Percentiles rank a stretch among this genome's conserved stretches.
Conservation (phyloP, 1,140 invertebrate species). For the Agrypnia vestita region DNA sequence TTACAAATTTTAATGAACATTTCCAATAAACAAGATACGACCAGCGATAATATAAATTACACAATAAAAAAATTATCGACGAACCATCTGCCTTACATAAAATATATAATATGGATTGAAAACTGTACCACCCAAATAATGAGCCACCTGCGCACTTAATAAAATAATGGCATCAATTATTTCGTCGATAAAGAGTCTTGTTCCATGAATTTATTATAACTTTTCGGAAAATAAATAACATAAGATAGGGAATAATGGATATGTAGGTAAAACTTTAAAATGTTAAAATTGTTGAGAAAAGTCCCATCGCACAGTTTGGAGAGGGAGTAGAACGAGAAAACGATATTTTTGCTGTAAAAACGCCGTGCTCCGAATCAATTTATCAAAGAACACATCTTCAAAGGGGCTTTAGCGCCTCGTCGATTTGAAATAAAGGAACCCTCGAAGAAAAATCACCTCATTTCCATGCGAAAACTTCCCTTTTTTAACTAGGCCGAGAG, state of each 20-base stretch:
- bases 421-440: constrained; percentile 44
- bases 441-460: constrained; percentile 43
- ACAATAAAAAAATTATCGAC: too few relatives aligned
- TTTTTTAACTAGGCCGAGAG: constrained; percentile 35
- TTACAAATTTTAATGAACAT: too few relatives aligned
- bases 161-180: constrained; percentile 4
- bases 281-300: constrained; percentile 25
- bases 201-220: constrained; percentile 4
- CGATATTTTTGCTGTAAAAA: constrained; percentile 29
- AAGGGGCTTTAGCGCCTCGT: constrained; percentile 28
- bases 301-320: background rate
- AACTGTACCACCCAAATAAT: too few relatives aligned
- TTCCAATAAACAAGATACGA: too few relatives aligned
- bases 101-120: too few relatives aligned
- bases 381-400: constrained; percentile 40
- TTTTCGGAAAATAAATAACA: background rate
- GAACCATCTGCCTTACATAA: too few relatives aligned
- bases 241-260: constrained; percentile 1
- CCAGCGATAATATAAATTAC: too few relatives aligned
- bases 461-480: constrained; percentile 37
- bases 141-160: background rate
- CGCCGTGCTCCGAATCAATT: constrained; percentile 35
- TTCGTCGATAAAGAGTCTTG: background rate
- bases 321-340: background rate
- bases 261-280: constrained; percentile 27